Percentiles rank a stretch among this genome's conserved stretches.
These are phyloP conservation scores for Chitala chitala DNA, from an alignment of 2,113 vertebrate species.

Conservation along the genomic window DNA sequence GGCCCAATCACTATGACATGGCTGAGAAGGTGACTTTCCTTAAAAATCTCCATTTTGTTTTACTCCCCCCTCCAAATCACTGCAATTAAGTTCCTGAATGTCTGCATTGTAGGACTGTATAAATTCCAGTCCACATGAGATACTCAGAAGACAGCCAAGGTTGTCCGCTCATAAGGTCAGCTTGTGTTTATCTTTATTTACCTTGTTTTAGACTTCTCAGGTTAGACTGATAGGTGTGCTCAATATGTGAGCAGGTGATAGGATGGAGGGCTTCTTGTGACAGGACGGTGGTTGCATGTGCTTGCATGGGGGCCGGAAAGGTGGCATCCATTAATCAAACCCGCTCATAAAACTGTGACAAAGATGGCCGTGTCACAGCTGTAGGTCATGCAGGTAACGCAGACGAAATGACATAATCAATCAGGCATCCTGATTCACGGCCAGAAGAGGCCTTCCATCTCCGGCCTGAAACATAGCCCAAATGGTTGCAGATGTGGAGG, in stretches of 20 bases:
- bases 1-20: constrained; percentile 81
- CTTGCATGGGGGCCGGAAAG: background rate
- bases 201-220: constrained; percentile 1
- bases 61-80: constrained; percentile 49
- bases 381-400: constrained; percentile 37
- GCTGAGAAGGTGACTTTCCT: constrained; percentile 80
- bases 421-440: constrained; percentile 86
- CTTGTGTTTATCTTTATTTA: background rate
- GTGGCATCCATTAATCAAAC: constrained; percentile 67
- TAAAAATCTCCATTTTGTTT: constrained; percentile 57
- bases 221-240: constrained; percentile 11
- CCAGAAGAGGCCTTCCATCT: background rate
- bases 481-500: background rate
- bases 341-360: constrained; percentile 68
- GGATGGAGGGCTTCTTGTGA: background rate
- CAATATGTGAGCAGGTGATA: background rate
- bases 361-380: constrained; percentile 45
- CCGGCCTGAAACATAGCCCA: background rate
- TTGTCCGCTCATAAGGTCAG: constrained; percentile 47
- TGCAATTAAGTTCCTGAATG: constrained; percentile 66
- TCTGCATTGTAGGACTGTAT: constrained; percentile 43
- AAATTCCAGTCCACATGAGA: constrained; percentile 22
- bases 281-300: background rate
- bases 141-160: constrained; percentile 65
- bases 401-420: constrained; percentile 78